These are phyloP conservation scores for Zoanthus sociatus DNA, from an alignment of 92 coral and sea anemone species.

Conservation along the genomic window DNA sequence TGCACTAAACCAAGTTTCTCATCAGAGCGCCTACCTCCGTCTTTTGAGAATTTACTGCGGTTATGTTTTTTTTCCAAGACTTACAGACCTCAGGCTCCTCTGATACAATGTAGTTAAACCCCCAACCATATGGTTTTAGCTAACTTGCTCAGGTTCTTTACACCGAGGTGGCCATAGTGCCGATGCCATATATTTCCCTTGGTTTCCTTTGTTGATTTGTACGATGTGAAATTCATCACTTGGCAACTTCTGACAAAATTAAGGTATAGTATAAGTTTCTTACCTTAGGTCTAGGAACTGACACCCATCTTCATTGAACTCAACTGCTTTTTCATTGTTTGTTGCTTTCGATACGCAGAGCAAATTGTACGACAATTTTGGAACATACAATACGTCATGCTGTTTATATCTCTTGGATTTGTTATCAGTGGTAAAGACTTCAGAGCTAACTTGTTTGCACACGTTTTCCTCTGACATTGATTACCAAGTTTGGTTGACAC, in stretches of 20 bases:
- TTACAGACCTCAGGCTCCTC: slow-evolving; percentile 51
- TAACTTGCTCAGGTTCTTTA: slow-evolving; percentile 56
- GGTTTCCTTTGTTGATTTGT: slow-evolving; percentile 6
- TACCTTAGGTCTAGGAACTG: slow-evolving; percentile 53
- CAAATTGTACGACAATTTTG: slow-evolving; percentile 63
- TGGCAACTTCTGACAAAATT: not conserved
- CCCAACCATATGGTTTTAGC: slow-evolving; percentile 64
- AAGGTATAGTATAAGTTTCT: slow-evolving; percentile 60
- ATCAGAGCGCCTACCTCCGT: slow-evolving; percentile 45
- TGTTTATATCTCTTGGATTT: slow-evolving; percentile 55
- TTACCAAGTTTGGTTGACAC: no score
- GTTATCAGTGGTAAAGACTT: not conserved
- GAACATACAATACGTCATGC: slow-evolving; percentile 66
- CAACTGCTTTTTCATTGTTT: slow-evolving; percentile 61
- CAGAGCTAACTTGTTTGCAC: no score
- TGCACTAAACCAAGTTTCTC: slow-evolving; percentile 60
- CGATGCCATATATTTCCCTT: slow-evolving; percentile 53
- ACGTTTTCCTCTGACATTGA: no score
- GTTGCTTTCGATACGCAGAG: slow-evolving; percentile 64
- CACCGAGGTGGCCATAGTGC: slow-evolving; percentile 72
- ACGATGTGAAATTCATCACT: slow-evolving; percentile 31
- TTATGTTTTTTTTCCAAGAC: slow-evolving; percentile 61
- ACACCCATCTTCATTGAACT: slow-evolving; percentile 66
- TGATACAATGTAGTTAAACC: slow-evolving; percentile 46
- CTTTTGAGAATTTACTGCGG: slow-evolving; percentile 53